A percentile compares a stretch with the other conserved stretches of the same genome.
phyloP scores from a whole-genome alignment of 2,113 vertebrate genomes.

The Myrmecophaga tridactyla region DNA sequence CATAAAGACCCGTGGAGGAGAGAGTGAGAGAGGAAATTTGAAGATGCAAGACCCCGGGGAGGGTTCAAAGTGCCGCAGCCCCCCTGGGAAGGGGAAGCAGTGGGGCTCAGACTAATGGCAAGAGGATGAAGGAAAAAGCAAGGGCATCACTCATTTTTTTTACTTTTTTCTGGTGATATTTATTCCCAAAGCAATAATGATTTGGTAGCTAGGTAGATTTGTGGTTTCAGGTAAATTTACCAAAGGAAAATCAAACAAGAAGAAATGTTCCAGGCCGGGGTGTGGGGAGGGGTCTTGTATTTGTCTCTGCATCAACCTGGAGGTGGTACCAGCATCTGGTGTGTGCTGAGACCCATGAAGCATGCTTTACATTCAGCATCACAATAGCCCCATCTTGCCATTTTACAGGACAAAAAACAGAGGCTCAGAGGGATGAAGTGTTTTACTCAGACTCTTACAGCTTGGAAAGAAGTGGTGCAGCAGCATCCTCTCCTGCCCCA shows the following conservation, averaged over 20 bases:
- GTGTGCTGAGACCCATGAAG: fast-evolving
- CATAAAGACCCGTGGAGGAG: neutral
- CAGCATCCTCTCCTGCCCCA: too few species aligned
- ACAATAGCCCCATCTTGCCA: neutral
- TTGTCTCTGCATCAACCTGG: neutral
- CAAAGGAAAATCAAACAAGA: slow-evolving; percentile 76
- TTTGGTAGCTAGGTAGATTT: slow-evolving; percentile 71
- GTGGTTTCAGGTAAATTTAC: slow-evolving; percentile 65
- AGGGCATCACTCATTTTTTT: neutral
- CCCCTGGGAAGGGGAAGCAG: fast-evolving
- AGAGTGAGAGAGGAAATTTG: neutral
- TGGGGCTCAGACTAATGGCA: fast-evolving
- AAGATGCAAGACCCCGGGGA: fast-evolving
- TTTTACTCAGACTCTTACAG: neutral
- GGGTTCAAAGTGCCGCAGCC: fast-evolving
- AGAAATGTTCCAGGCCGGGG: slow-evolving; percentile 70
- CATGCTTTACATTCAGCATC: neutral
- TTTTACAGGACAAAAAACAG: neutral
- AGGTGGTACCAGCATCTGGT: neutral
- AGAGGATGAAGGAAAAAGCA: neutral
- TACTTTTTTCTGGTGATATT: slow-evolving; percentile 39
- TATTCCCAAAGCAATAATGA: slow-evolving; percentile 71
- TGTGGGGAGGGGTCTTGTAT: neutral
- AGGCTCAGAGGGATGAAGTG: neutral
- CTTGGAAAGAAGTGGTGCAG: neutral